Evolutionary conservation across 2,797 vertebrate genomes (phyloP).

Genomic region (Tachyglossus aculeatus): DNA sequence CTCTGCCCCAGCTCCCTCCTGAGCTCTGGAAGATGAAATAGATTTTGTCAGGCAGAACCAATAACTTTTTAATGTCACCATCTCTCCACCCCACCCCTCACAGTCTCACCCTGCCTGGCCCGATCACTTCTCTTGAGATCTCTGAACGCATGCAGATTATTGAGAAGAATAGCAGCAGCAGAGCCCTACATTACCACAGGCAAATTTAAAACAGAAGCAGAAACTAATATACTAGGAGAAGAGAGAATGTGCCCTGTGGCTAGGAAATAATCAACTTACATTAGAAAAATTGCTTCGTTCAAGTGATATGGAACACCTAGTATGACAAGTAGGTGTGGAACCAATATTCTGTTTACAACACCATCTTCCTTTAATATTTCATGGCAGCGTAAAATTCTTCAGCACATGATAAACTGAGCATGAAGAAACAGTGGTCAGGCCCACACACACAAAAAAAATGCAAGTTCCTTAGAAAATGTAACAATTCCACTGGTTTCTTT

Average conservation of each 20-base stretch:
- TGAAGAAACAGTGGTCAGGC: neutral
- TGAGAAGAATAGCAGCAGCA: conserved; percentile 31
- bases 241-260: neutral
- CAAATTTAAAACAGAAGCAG: conserved; percentile 9
- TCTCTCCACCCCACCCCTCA: neutral
- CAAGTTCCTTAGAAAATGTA: too few species aligned
- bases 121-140: neutral
- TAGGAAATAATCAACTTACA: neutral
- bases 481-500: too few species aligned
- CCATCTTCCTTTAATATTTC: neutral
- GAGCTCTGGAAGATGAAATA: conserved; percentile 22
- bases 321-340: neutral
- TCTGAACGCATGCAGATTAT: conserved; percentile 26
- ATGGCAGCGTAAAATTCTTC: neutral
- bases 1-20: neutral
- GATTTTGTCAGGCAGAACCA: conserved; percentile 43
- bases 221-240: neutral
- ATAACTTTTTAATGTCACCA: conserved; percentile 30
- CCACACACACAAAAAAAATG: too few species aligned
- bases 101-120: neutral
- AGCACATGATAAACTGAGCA: neutral
- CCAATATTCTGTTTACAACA: conserved; percentile 4
- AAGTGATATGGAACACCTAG: neutral
- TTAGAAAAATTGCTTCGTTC: neutral
- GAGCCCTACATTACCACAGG: neutral